Base-by-base conservation (phyloP, 2,113 vertebrate genomes). In the Campylorhamphus procurvoides region DNA sequence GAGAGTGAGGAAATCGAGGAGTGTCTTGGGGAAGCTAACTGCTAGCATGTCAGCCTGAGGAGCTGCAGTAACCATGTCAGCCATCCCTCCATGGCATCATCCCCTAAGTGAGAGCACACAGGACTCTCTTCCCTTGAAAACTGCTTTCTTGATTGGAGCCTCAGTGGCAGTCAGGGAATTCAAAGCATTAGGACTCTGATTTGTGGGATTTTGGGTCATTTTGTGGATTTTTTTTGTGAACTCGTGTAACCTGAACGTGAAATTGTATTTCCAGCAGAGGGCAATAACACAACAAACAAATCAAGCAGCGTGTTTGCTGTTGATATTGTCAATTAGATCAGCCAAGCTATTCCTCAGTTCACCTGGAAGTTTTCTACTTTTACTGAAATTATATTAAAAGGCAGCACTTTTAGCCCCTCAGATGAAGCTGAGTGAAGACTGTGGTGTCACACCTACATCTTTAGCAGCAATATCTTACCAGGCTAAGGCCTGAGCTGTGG, bases 201-300 rank as follows among this genome's bases (percentile, higher is more conserved):
- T 37, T 76, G 25, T 4, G 73, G 35, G 44, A 50, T 40, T 67
- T 78, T 14, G 22, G 22, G 3, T 9, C 42, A 14, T 23, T 23
- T 37, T 31, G 46, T 22, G 12, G 27, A 4, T 16, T 6, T 39
- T 46, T 77, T 83, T 46, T 16, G 13, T 85, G 40, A 92, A 62
- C 10, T 35, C 22, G 12, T 63, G 12, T 64, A 64, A 82, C 14
- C 8, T 18, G n/a, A 82, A 88, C 24, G 13, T 69, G 33, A 78
- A 84, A 68, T 7, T 13, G 0, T 89, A 18, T 89, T 84, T 84
- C 94, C 96, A 93, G 92, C 22, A 97, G 96, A 92, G 93, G 96
- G 94, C 93, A 95, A 14, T 72, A 93, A 44, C 40, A 52, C 46
- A 88, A 46, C 85, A 77, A 90, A 58, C 71, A 73, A 83, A 62